These are phyloP conservation scores for Drosophila athabasca DNA, from an alignment of 1,140 invertebrate genomes.

Conservation along the genomic window DNA sequence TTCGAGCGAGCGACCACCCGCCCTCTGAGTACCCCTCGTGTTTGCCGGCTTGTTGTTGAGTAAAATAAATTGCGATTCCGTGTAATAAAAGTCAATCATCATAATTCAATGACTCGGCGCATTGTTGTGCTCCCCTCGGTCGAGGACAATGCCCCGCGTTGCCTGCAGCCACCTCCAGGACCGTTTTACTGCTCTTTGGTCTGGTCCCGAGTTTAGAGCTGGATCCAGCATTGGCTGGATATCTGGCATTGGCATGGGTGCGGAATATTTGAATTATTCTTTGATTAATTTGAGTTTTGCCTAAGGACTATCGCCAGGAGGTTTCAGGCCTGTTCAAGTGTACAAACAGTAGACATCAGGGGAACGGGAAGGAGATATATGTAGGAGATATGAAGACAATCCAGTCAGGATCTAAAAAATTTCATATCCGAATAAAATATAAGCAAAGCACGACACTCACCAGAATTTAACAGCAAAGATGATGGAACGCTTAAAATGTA, in stretches of 20 bases:
- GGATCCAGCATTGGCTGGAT: conserved; percentile 1
- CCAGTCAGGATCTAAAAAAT: too few species aligned
- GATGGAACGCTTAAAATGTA: too few species aligned
- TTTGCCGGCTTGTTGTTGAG: conserved; percentile 63
- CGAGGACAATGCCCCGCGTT: not conserved
- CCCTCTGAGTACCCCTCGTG: conserved; percentile 2
- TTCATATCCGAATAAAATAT: too few species aligned
- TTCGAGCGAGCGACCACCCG: conserved; percentile 55
- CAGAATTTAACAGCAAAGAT: too few species aligned
- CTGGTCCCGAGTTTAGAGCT: conserved; percentile 2
- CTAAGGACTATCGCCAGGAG: not conserved
- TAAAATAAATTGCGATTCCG: conserved; percentile 80
- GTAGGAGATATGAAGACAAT: too few species aligned
- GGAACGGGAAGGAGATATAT: too few species aligned
- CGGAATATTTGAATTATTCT: conserved; percentile 38
- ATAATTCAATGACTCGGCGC: conserved; percentile 77
- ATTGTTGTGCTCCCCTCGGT: conserved; percentile 44
- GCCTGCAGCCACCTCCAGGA: conserved; percentile 23
- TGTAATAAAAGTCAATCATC: conserved; percentile 83
- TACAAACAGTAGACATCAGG: too few species aligned
- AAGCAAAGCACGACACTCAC: too few species aligned
- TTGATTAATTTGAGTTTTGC: conserved; percentile 41
- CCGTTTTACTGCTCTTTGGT: conserved; percentile 1
- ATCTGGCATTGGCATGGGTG: not conserved
- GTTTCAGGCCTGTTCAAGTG: not conserved